Evolutionary conservation across 2,888 invertebrate genomes (phyloP), one percentile per base, ranked within the genome.

Genomic region (Diabrotica balteata): DNA sequence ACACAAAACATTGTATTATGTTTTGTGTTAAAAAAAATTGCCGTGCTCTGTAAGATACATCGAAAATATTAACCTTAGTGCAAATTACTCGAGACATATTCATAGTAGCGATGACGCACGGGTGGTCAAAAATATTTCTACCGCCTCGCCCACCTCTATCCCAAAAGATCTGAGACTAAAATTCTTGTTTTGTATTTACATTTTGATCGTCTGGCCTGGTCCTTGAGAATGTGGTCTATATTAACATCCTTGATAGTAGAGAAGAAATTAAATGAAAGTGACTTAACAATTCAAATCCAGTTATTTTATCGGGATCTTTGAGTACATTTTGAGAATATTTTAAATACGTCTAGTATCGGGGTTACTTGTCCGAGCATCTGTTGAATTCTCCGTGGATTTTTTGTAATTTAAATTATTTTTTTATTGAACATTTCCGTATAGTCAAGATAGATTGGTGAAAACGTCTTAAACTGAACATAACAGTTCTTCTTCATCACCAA

Each of bases 121-220:
- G 32, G 32, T 32, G 32, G 32, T 32, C 32, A 32, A 32, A 17
- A 32, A 4, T 32, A 32, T 32, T 32, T 32, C 32, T 5, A 32
- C 32, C 32, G 44, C 50, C 44, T 43, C 44, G 2, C 10, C 64
- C 64, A 64, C 7, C 64, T 64, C 64, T 64, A 64, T 4, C 8
- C 22, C n/a, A 52, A 64, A 51, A 59, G 58, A 61, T 64, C 32
- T 59, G 45, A 59, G 63, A 67, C 67, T 50, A 62, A 68, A 68
- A 52, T 64, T 70, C 72, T 70, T 59, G 68, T 70, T 69, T 66
- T 63, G 55, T 72, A 68, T 68, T 68, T 70, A 63, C 65, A 68
- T 68, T 68, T 70, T 69, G 64, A 71, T 69, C 59, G 68, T 67
- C 71, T 67, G 65, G 67, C 55, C 58, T 53, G 66, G 63, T 59